These are phyloP conservation scores for Melanotaenia trifasciata DNA, from an alignment of 2,797 vertebrate species.

Conservation along the genomic window DNA sequence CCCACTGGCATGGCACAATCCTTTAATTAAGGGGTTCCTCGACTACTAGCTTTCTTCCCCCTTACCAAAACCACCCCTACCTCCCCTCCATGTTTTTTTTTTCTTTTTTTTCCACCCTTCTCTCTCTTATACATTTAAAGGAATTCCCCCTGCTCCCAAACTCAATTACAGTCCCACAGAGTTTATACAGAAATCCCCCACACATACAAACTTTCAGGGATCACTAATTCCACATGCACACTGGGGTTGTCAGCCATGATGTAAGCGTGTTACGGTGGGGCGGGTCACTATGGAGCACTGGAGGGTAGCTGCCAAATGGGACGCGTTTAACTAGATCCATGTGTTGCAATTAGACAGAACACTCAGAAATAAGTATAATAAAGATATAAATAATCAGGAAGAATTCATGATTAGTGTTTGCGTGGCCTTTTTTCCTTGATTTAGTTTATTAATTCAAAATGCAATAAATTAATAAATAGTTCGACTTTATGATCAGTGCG, in stretches of 20 bases:
- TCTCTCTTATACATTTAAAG: conserved; percentile 68
- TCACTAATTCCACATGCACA: conserved; percentile 61
- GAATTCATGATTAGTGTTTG: conserved; percentile 31
- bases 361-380: conserved; percentile 15
- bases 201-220: conserved; percentile 39
- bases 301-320: conserved; percentile 40
- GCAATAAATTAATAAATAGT: neutral
- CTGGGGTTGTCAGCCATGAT: conserved; percentile 64
- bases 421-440: neutral
- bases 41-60: conserved; percentile 48
- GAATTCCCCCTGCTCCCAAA: conserved; percentile 78
- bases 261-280: conserved; percentile 62
- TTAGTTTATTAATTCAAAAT: neutral
- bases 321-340: conserved; percentile 42
- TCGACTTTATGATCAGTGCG: neutral
- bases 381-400: conserved; percentile 12
- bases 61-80: conserved; percentile 54
- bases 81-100: conserved; percentile 24
- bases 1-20: conserved; percentile 75
- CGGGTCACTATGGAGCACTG: conserved; percentile 50
- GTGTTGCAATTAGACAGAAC: conserved; percentile 32
- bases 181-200: conserved; percentile 57
- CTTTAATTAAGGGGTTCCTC: conserved; percentile 82
- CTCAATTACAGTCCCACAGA: conserved; percentile 74
- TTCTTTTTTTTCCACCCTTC: conserved; percentile 27